A percentile compares a stretch with the other conserved stretches of the same genome.
Evolutionary conservation across 2,888 invertebrate species (phyloP).

Genomic region (Therioaphis trifolii): DNA sequence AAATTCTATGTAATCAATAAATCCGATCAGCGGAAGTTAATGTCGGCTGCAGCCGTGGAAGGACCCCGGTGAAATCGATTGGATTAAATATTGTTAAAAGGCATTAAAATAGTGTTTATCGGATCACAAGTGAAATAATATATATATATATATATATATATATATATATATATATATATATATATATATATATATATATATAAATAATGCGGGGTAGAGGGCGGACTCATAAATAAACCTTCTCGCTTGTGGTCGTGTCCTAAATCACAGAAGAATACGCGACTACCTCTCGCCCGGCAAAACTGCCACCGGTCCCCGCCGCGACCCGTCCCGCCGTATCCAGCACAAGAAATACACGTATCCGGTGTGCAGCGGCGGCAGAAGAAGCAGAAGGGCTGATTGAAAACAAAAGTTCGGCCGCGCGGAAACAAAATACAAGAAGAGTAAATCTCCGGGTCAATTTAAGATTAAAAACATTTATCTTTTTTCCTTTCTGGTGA

Average conservation of each 20-base stretch:
- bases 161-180: no score
- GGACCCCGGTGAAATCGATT: constrained; percentile 39
- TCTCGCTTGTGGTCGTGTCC: constrained; percentile 38
- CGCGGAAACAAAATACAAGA: constrained; percentile 51
- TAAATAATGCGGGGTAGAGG: background rate
- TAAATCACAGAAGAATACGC: constrained; percentile 53
- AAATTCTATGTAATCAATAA: no score
- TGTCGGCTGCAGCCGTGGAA: no score
- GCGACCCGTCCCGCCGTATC: no score
- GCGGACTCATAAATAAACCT: constrained; percentile 53
- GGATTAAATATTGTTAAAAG: constrained; percentile 49
- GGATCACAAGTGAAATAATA: constrained; percentile 26
- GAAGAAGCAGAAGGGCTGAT: no score
- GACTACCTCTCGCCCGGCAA: background rate
- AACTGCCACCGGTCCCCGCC: background rate
- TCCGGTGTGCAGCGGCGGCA: no score
- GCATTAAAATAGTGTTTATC: constrained; percentile 11
- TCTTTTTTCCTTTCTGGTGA: constrained; percentile 38
- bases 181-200: no score
- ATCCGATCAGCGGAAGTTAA: no score
- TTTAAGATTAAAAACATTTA: constrained; percentile 62
- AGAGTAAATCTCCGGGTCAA: constrained; percentile 58
- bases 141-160: no score
- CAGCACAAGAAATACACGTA: constrained; percentile 36
- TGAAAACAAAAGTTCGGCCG: constrained; percentile 60